Percentiles rank a stretch among this genome's conserved stretches.
Conservation (phyloP, 2,113 vertebrate genomes). For the Kryptolebias marmoratus region DNA sequence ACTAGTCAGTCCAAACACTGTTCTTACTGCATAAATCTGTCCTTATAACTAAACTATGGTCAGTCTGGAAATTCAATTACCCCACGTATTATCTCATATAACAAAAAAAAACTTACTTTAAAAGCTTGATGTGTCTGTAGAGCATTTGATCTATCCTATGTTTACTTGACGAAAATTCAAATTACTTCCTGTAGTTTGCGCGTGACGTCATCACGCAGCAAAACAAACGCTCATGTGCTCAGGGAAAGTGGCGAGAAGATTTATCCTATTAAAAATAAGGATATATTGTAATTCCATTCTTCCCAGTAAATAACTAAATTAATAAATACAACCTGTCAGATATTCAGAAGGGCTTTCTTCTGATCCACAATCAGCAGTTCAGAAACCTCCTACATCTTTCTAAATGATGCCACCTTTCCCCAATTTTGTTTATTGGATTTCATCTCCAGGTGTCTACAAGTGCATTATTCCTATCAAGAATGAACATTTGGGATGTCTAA, state of each 20-base stretch:
- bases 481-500: too few relatives aligned
- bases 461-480: too few relatives aligned
- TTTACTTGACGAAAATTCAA: conserved; percentile 19
- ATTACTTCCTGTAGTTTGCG: conserved; percentile 54
- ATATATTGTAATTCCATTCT: background rate
- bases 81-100: too few relatives aligned
- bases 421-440: too few relatives aligned
- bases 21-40: background rate
- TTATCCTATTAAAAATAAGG: background rate
- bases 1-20: background rate
- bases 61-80: background rate
- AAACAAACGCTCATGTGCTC: conserved; percentile 60
- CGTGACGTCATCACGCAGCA: conserved; percentile 65
- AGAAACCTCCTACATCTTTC: too few relatives aligned
- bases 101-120: conserved; percentile 38
- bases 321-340: too few relatives aligned
- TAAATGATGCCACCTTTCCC: too few relatives aligned
- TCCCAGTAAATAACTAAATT: background rate
- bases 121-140: background rate
- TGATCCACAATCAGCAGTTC: too few relatives aligned
- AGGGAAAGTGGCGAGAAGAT: background rate
- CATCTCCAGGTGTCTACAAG: too few relatives aligned
- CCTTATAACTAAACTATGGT: too few relatives aligned
- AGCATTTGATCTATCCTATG: background rate
- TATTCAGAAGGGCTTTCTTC: too few relatives aligned